Conservation (phyloP, 2,797 vertebrate species). For the Erithacus rubecula region DNA sequence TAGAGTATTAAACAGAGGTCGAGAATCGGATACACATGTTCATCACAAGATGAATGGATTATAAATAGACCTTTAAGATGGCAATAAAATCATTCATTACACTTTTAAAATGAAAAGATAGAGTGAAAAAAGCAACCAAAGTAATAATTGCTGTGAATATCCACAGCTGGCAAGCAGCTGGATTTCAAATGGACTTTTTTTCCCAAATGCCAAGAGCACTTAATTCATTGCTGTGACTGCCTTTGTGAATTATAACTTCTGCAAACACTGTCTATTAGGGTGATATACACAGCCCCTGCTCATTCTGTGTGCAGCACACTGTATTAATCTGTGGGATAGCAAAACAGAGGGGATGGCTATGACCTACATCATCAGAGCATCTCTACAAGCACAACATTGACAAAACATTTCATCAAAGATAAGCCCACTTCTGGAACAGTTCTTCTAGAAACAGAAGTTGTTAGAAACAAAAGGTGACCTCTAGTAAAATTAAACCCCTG, state of each 20-base stretch:
- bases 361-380: background rate
- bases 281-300: background rate
- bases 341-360: background rate
- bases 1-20: background rate
- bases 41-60: slow-evolving; percentile 37
- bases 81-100: slow-evolving; percentile 53
- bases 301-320: background rate
- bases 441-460: background rate
- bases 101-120: slow-evolving; percentile 30
- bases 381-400: background rate
- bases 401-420: background rate
- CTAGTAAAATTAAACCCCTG: background rate
- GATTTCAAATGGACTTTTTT: slow-evolving; percentile 41
- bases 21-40: slow-evolving; percentile 7
- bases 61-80: slow-evolving; percentile 44
- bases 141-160: slow-evolving; percentile 44
- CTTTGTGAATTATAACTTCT: slow-evolving; percentile 32
- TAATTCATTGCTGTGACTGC: slow-evolving; percentile 26
- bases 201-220: slow-evolving; percentile 31
- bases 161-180: slow-evolving; percentile 63
- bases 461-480: background rate
- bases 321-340: background rate
- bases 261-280: slow-evolving; percentile 31
- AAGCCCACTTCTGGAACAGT: background rate
- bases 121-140: background rate